Conservation (phyloP, 2,113 vertebrate genomes). For the Sylvietta virens region DNA sequence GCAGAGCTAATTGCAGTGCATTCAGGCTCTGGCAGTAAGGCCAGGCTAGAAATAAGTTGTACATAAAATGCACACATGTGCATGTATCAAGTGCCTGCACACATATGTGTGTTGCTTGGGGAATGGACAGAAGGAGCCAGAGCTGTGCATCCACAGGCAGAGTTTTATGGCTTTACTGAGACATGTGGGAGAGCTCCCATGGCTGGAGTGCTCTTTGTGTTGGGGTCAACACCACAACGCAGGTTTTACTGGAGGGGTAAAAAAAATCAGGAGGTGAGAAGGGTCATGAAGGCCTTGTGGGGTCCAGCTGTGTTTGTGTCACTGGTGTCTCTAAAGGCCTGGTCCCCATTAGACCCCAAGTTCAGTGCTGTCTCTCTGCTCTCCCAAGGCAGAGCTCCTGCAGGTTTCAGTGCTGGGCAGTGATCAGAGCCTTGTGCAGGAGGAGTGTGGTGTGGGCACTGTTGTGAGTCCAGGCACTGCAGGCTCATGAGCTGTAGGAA, state of each 20-base stretch:
- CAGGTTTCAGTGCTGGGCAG: background rate
- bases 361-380: background rate
- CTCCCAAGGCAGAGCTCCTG: background rate
- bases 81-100: background rate
- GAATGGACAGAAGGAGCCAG: background rate
- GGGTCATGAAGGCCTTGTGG: background rate
- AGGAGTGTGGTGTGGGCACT: background rate
- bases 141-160: background rate
- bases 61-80: accelerated
- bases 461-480: background rate
- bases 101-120: background rate
- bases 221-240: background rate
- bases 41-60: background rate
- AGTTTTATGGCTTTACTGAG: background rate
- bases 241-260: background rate
- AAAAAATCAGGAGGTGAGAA: background rate
- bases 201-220: background rate
- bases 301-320: background rate
- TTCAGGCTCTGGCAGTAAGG: background rate
- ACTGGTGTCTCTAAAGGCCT: background rate
- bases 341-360: background rate
- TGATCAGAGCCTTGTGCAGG: background rate
- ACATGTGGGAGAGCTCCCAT: background rate
- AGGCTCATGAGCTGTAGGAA: accelerated
- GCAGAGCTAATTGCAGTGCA: background rate